phyloP scores from a whole-genome alignment of 2,888 invertebrate genomes.

The Phlogophora meticulosa region DNA sequence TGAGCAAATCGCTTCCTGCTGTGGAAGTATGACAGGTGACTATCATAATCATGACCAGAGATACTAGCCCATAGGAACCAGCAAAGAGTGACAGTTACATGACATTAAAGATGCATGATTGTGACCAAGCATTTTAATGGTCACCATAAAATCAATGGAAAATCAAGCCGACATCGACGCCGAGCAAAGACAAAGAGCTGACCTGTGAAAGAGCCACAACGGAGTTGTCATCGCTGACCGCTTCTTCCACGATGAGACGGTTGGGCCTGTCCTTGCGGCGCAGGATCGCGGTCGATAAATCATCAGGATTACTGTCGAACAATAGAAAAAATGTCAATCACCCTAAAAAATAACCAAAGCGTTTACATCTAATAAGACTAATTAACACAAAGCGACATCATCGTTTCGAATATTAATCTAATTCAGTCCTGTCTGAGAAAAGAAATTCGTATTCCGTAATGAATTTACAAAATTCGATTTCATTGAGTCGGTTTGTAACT shows the following conservation, averaged over 20 bases:
- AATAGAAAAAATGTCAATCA: slow-evolving; percentile 64
- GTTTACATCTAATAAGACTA: slow-evolving; percentile 6
- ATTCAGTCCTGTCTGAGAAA: slow-evolving; percentile 10
- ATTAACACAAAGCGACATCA: slow-evolving; percentile 15
- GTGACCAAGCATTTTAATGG: slow-evolving; percentile 62
- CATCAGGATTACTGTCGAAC: slow-evolving; percentile 92
- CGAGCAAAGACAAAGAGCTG: slow-evolving; percentile 65
- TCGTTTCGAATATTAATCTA: slow-evolving; percentile 4
- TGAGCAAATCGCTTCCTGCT: not conserved
- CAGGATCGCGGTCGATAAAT: slow-evolving; percentile 99
- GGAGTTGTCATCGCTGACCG: slow-evolving; percentile 99
- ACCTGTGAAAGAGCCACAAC: slow-evolving; percentile 99
- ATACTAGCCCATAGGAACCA: slow-evolving; percentile 1
- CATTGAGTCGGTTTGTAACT: slow-evolving; percentile 70
- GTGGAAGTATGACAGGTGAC: not conserved
- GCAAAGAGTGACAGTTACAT: slow-evolving; percentile 15
- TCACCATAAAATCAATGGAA: slow-evolving; percentile 24
- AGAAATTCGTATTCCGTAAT: slow-evolving; percentile 21
- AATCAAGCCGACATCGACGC: slow-evolving; percentile 16
- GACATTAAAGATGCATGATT: slow-evolving; percentile 19
- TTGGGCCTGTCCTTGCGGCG: slow-evolving; percentile 99
- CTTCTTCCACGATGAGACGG: slow-evolving; percentile 99
- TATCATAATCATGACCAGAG: not conserved
- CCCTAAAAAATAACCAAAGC: slow-evolving; percentile 57
- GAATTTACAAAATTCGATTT: slow-evolving; percentile 69